phyloP scores from a whole-genome alignment of 2,113 vertebrate species.

The Saimiri boliviensis region DNA sequence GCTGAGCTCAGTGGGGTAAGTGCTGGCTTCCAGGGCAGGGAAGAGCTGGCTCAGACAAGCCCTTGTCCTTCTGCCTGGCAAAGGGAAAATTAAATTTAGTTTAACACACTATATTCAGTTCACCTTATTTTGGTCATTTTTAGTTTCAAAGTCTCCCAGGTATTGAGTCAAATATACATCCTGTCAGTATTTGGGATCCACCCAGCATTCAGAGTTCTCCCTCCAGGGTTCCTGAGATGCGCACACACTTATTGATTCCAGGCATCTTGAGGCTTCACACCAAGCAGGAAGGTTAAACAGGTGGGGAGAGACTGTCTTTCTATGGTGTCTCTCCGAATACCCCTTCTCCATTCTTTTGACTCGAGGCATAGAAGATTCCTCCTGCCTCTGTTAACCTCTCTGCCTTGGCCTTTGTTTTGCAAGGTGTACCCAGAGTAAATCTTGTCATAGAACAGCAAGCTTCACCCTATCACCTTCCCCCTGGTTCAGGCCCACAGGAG shows the following conservation, averaged over 20 bases:
- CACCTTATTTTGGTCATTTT: neutral
- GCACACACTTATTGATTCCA: neutral
- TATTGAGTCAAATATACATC: neutral
- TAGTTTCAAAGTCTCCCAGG: slow-evolving; percentile 4
- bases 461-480: too few relatives aligned
- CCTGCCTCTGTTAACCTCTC: neutral
- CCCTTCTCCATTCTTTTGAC: too few relatives aligned
- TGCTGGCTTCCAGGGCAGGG: neutral
- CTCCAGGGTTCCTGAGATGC: neutral
- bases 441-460: too few relatives aligned
- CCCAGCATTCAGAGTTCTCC: neutral
- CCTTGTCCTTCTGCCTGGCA: neutral
- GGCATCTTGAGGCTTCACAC: neutral
- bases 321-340: neutral
- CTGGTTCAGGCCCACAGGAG: neutral
- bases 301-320: neutral
- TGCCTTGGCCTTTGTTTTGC: neutral
- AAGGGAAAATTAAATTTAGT: neutral
- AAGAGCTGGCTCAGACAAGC: neutral
- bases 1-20: too few relatives aligned
- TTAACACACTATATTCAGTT: neutral
- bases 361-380: neutral
- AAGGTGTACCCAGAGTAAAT: neutral
- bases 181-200: neutral
- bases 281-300: neutral